Evolutionary conservation across 2,113 vertebrate species (phyloP).

Genomic region (Daboia siamensis): DNA sequence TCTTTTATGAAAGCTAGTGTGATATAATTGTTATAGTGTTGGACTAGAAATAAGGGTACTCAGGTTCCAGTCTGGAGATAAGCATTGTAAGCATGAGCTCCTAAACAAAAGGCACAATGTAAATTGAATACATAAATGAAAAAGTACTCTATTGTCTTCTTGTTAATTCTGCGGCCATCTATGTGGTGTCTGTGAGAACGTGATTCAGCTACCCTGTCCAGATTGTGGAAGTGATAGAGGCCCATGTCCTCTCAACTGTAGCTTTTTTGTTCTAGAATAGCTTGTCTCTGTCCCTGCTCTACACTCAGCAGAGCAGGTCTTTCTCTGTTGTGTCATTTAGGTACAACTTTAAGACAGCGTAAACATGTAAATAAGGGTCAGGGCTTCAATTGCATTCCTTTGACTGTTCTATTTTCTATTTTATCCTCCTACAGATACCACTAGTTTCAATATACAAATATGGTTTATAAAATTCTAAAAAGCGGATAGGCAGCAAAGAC

Average conservation of each 20-base stretch:
- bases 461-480: background rate
- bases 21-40: background rate
- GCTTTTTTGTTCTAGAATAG: background rate
- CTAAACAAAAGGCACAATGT: background rate
- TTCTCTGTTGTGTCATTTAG: background rate
- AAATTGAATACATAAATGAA: background rate
- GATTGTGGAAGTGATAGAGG: background rate
- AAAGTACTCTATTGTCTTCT: background rate
- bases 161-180: background rate
- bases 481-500: background rate
- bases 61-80: background rate
- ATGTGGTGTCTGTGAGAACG: background rate
- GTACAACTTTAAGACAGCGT: background rate
- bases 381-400: background rate
- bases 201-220: background rate
- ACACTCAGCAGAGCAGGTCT: background rate
- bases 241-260: background rate
- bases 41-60: background rate
- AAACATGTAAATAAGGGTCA: background rate
- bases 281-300: background rate
- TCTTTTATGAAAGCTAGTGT: background rate
- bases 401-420: background rate
- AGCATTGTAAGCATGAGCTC: background rate
- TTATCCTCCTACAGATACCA: background rate
- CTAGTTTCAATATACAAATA: background rate